Conservation (phyloP, 2,797 vertebrate genomes). For the Cynopterus sphinx region DNA sequence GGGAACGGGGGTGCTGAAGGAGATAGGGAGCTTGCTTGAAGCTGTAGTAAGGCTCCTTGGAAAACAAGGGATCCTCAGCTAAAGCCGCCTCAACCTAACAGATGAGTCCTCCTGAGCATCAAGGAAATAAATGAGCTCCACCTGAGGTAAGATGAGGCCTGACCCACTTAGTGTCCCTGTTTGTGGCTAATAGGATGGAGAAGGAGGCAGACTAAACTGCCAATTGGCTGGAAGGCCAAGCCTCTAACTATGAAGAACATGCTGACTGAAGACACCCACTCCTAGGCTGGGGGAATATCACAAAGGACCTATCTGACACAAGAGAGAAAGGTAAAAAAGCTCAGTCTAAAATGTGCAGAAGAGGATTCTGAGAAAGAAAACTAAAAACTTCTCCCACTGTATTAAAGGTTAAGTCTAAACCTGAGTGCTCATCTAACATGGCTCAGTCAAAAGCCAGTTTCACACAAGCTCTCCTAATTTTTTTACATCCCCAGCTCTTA, state of each 20-base stretch:
- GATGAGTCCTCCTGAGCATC: neutral
- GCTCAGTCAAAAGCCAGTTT: neutral
- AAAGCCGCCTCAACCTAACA: neutral
- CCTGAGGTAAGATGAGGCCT: neutral
- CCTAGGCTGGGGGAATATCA: neutral
- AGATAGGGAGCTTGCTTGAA: neutral
- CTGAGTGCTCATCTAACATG: neutral
- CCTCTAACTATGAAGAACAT: neutral
- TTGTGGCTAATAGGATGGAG: neutral
- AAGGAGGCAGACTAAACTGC: neutral
- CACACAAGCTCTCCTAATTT: neutral
- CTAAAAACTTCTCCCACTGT: neutral
- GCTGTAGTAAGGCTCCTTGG: neutral
- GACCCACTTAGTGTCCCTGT: neutral
- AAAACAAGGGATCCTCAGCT: neutral
- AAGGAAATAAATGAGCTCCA: neutral
- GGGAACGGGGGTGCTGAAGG: neutral
- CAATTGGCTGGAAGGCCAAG: neutral
- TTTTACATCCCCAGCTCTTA: neutral
- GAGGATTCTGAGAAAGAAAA: neutral
- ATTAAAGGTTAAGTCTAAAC: neutral
- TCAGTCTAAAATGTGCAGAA: neutral
- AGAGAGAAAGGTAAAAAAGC: neutral
- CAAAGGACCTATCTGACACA: neutral
- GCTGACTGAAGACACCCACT: neutral